Evolutionary conservation across 2,797 vertebrate genomes (phyloP), one percentile per base, ranked within the genome.

Genomic region (Hipposideros larvatus): DNA sequence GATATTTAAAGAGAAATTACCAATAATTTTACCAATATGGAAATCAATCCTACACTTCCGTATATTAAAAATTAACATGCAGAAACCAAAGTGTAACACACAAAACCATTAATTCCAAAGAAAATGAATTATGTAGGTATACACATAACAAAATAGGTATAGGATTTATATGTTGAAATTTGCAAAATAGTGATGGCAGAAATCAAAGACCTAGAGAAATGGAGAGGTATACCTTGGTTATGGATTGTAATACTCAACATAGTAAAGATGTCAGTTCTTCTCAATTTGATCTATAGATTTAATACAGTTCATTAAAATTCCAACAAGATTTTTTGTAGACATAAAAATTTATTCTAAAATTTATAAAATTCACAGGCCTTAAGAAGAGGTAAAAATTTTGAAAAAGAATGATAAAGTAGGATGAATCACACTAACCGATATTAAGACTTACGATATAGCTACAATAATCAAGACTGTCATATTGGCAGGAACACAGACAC

Each of bases 1-100:
- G 92, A 68, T 24, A 94, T 61, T 92, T 94, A 73, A 70, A 75
- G 57, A 87, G 2, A 71, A 71, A 63, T 74, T 92, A 31, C 5
- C 3, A 63, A 66, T 2, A 37, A 51, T 48, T 37, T 90, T 80
- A 87, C 5, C 5, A 4, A 24, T 19, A 65, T 4, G 53, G 22
- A 91, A 82, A 78, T 31, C 26, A 51, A 22, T 94, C 21, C 43
- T 43, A 48, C 37, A 61, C 55, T 57, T 53, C 48, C 43, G 4
- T 68, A 85, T 87, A 37, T 10, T 28, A 55, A 96, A 92, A 84
- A n/a, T 59, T n/a, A 82, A 51, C 57, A 83, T 43, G 8, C 21
- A 53, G 19, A 94, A 91, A 70, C 13, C 28, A 94, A 75, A 94
- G 70, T 74, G 41, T 85, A 68, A 66, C 37, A 63, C 2, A 2